phyloP scores from a whole-genome alignment of 1,140 invertebrate genomes.

The Pseudomyrmex dendroicus region DNA sequence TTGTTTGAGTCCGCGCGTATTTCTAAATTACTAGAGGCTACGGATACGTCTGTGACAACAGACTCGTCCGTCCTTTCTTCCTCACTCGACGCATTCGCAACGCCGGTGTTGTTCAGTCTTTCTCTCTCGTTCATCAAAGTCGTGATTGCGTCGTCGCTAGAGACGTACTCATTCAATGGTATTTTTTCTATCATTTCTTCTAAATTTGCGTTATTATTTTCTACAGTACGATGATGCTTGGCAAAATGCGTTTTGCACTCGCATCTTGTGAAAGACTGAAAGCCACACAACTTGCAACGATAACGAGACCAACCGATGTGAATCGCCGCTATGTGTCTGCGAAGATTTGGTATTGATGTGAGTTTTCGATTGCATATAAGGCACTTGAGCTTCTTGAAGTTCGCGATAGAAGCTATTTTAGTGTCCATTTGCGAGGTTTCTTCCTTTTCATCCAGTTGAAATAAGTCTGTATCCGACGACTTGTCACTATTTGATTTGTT shows the following conservation, averaged over 20 bases:
- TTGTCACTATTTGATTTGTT: too few relatives aligned
- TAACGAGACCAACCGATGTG: constrained; percentile 84
- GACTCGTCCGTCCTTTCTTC: background rate
- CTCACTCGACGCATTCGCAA: background rate
- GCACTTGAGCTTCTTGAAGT: constrained; percentile 77
- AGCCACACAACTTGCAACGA: constrained; percentile 82
- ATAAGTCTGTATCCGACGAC: too few relatives aligned
- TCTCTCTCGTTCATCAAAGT: background rate
- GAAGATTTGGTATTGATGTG: constrained; percentile 74
- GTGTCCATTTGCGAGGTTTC: constrained; percentile 57
- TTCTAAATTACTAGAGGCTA: background rate
- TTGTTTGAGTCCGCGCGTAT: background rate
- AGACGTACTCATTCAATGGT: constrained; percentile 59
- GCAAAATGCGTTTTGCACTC: constrained; percentile 76
- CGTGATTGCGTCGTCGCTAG: constrained; percentile 13
- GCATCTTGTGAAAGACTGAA: constrained; percentile 79
- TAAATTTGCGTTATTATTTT: constrained; percentile 71
- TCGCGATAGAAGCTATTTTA: constrained; percentile 68
- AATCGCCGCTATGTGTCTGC: constrained; percentile 82
- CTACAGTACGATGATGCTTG: constrained; percentile 78
- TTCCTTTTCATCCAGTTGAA: background rate
- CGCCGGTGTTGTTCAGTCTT: background rate
- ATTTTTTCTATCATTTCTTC: constrained; percentile 76
- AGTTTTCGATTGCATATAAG: constrained; percentile 80
- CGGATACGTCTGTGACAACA: background rate